Evolutionary conservation across 2,888 invertebrate species (phyloP), one percentile per base, ranked within the genome.

Genomic region (Caenorhabditis afra): DNA sequence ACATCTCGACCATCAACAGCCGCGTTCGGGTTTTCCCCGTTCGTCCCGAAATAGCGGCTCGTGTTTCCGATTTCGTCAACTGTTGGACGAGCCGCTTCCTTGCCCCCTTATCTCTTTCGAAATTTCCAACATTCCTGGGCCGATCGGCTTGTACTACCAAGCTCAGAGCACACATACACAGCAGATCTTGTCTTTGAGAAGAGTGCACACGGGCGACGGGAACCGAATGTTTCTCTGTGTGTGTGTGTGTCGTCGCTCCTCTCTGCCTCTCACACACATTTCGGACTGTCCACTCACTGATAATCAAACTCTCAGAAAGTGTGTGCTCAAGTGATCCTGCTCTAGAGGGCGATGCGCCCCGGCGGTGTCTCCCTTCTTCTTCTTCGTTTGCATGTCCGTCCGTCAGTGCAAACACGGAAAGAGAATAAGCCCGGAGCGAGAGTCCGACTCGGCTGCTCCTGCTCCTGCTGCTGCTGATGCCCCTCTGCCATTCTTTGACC

Each of bases 321-420:
- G 76, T 76, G 68, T 76, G 76, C 76, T 76, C 76, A 76, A 76
- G 76, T 76, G 76, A 76, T 76, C 76, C 75, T 59, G 67, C 57
- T 76, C 57, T 66, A 66, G 57, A 66, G 53, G 61, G 61, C 55
- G 61, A 53, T 55, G 37, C 47, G 11, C 45, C 20, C 41, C 41
- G 53, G 35, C 55, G 55, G 52, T 52, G 52, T 52, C 52, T 55
- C 39, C 55, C 47, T 5, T 14, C 45, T 12, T 45, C 52, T 20
- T 22, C 52, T 52, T 52, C 23, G 44, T 58, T 58, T 44, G 62
- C 71, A 64, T 64, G 64, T 71, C 62, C 58, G 55, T 55, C 68
- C 59, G 29, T 62, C 57, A 49, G 64, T 58, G 73, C 73, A 74
- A 74, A 74, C 65, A 74, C 55, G 71, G 70, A 71, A 49, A 23